Conservation (phyloP, 2,797 vertebrate species). For the Buceros bicornis region DNA sequence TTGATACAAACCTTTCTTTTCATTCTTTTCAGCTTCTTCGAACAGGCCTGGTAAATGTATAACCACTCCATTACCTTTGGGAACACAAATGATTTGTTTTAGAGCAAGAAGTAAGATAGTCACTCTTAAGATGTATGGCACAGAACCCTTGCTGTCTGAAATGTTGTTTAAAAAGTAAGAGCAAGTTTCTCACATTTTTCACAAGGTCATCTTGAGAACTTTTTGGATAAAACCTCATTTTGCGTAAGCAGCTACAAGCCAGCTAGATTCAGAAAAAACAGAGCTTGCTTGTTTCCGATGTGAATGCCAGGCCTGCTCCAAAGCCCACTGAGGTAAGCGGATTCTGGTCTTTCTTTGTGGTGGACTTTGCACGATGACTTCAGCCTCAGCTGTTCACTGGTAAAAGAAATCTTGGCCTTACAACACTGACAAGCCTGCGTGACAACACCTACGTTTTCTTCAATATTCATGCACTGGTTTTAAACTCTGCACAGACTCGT, state of each 20-base stretch:
- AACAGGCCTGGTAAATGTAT: constrained; percentile 97
- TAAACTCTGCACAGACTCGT: not conserved
- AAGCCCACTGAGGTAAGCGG: constrained; percentile 33
- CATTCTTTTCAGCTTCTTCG: constrained; percentile 98
- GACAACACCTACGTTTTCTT: not conserved
- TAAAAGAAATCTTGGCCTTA: not conserved
- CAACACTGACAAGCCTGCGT: not conserved
- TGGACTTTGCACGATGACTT: constrained; percentile 21
- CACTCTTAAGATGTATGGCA: not conserved
- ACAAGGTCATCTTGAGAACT: not conserved
- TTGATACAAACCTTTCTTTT: constrained; percentile 91
- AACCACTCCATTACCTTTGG: constrained; percentile 95
- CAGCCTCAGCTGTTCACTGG: not conserved
- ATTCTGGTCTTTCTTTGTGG: constrained; percentile 47
- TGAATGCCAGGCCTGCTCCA: not conserved
- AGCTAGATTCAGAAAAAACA: not conserved
- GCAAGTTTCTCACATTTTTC: not conserved
- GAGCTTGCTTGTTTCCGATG: not conserved
- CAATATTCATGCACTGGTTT: not conserved
- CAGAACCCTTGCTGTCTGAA: not conserved
- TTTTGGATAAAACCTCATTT: not conserved
- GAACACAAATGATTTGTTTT: constrained; percentile 51
- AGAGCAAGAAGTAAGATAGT: not conserved
- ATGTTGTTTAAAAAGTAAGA: not conserved
- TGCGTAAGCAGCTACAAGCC: not conserved